Percentiles rank a stretch among this genome's conserved stretches.
Evolutionary conservation across 2,797 vertebrate genomes (phyloP).

Genomic region (Borostomias antarcticus): DNA sequence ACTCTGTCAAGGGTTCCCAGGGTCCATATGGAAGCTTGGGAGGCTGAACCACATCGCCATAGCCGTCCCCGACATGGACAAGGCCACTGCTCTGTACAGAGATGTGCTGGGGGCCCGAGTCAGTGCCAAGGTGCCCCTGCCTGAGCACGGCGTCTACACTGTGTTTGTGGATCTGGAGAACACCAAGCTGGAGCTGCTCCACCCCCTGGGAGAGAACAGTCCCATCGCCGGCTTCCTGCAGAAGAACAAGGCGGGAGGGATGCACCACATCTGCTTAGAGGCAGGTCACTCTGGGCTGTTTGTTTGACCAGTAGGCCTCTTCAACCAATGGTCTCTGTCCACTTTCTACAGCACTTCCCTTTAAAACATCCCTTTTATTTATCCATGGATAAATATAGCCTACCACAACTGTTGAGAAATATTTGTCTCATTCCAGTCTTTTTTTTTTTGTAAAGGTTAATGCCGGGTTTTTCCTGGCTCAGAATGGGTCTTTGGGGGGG

Average conservation of each 20-base stretch:
- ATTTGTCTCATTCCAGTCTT: too few species aligned
- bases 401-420: too few species aligned
- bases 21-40: conserved; percentile 86
- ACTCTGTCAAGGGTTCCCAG: conserved; percentile 60
- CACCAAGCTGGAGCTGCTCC: conserved; percentile 93
- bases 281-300: conserved; percentile 60
- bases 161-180: conserved; percentile 95
- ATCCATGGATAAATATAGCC: too few species aligned
- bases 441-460: too few species aligned
- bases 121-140: conserved; percentile 83
- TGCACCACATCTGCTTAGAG: conserved; percentile 98
- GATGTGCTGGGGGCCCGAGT: conserved; percentile 89
- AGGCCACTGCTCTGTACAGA: conserved; percentile 85
- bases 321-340: background rate
- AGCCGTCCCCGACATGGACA: conserved; percentile 90
- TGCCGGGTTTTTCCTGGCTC: too few species aligned
- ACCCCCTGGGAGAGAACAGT: conserved; percentile 90
- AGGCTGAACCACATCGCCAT: conserved; percentile 94
- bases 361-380: too few species aligned
- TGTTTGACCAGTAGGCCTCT: background rate
- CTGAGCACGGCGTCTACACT: conserved; percentile 92
- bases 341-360: background rate
- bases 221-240: conserved; percentile 90
- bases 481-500: too few species aligned
- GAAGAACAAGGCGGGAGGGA: conserved; percentile 92